These are phyloP conservation scores for Bettongia penicillata DNA, from an alignment of 2,113 vertebrate genomes.

Conservation along the genomic window DNA sequence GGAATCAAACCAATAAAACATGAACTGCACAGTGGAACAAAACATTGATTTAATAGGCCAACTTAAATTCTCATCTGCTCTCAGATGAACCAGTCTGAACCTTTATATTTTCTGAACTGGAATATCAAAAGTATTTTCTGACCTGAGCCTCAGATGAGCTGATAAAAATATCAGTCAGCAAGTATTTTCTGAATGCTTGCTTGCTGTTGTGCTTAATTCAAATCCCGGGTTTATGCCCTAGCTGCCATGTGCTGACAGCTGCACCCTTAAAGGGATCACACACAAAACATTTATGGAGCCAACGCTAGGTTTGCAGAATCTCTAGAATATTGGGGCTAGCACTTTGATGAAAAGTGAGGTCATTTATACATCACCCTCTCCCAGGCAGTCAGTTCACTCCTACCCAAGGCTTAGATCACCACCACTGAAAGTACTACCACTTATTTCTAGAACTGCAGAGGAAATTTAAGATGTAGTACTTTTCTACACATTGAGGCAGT, in stretches of 20 bases:
- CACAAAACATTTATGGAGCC: neutral
- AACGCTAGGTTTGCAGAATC: neutral
- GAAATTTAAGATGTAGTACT: neutral
- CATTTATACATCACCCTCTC: neutral
- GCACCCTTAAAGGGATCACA: neutral
- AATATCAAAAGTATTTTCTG: neutral
- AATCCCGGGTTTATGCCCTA: neutral
- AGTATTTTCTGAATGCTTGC: neutral
- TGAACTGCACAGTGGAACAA: neutral
- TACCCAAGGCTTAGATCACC: neutral
- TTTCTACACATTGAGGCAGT: neutral
- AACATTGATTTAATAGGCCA: neutral
- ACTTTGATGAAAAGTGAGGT: neutral
- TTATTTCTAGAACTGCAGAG: neutral
- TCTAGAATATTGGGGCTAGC: neutral
- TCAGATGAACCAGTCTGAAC: neutral
- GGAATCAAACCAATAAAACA: neutral
- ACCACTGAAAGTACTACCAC: neutral
- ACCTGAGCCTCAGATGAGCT: neutral
- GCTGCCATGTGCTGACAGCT: neutral
- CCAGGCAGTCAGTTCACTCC: neutral
- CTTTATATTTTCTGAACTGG: neutral
- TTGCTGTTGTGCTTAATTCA: neutral
- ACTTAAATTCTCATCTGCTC: neutral
- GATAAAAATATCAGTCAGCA: neutral